Base-by-base conservation (phyloP, 2,888 invertebrate species). In the Hirtodrosophila confusa region DNA sequence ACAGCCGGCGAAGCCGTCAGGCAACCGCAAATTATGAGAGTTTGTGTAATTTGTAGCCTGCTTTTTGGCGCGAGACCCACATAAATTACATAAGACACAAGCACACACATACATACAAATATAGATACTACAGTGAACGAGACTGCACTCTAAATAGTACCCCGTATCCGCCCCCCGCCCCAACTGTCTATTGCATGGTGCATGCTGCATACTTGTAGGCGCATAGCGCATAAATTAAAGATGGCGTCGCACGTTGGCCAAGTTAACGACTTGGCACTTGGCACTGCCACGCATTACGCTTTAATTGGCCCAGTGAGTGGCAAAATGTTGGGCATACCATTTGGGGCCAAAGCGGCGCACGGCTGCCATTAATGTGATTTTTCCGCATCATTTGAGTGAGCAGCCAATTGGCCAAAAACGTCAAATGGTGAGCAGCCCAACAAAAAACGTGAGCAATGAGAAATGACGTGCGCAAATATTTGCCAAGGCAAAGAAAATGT, bases 361-460 rank as follows among this genome's bases (percentile, higher is more conserved):
- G 70, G 68, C 78, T 78, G 80, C 68, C 73, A 77, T 77, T 84
- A 84, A 86, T 84, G 84, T 80, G 77, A 86, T 86, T 84, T 75
- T 84, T 75, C 71, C 86, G 77, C 77, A 69, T 73, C 75, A 84
- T 86, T 86, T 86, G 69, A 72, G 64, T 60, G 68, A 61, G 24
- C 72, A 70, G 65, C 56, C 69, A 55, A 69, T 74, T 63, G 67
- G 49, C 69, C 44, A 54, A 56, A 56, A 56, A 11, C 51, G 7
- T 27, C 36, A 40, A 60, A 47, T 56, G 39, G 36, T 43, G 41
- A 58, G 9, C 23, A 37, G 17, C 8, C 44, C 48, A 58, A 44
- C 12, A 35, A 37, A 67, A 65, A 71, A 17, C 70, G 62, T 69
- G 50, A 50, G 69, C 74, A 67, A 73, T 65, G 50, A 54, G 55